phyloP scores from a whole-genome alignment of 2,797 vertebrate species.

The Gymnoscopelus microlampas region DNA sequence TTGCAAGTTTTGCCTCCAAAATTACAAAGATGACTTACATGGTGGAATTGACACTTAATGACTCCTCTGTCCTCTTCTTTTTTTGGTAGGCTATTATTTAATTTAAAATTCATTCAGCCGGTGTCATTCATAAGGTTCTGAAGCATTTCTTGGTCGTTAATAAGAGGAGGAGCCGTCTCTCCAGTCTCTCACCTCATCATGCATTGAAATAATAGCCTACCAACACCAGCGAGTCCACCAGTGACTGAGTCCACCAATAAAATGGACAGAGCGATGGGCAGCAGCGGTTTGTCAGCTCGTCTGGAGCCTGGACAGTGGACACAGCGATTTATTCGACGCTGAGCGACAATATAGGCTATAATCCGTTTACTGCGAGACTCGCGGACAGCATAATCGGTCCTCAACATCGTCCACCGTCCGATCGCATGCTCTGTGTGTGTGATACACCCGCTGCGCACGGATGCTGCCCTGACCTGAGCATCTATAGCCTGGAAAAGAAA shows the following conservation, averaged over 20 bases:
- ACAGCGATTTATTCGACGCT: not conserved
- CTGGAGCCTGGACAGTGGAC: not conserved
- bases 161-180: conserved; percentile 40
- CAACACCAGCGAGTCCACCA: conserved; percentile 15
- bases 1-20: not conserved
- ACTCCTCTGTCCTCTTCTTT: not conserved
- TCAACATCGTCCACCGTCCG: not conserved
- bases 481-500: not conserved
- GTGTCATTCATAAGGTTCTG: conserved; percentile 54
- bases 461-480: conserved; percentile 1
- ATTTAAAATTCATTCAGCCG: not conserved
- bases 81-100: not conserved
- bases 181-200: conserved; percentile 23
- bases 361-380: not conserved
- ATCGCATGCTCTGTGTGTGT: conserved; percentile 8
- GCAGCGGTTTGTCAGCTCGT: conserved; percentile 31
- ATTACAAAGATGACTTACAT: not conserved
- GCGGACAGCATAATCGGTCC: no score
- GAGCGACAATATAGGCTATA: not conserved
- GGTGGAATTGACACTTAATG: not conserved
- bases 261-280: conserved; percentile 40
- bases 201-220: conserved; percentile 39
- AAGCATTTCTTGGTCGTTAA: conserved; percentile 29
- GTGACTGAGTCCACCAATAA: conserved; percentile 37
- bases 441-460: conserved; percentile 28